These are phyloP conservation scores for Hippolais icterina DNA, from an alignment of 2,113 vertebrate species.

Conservation along the genomic window DNA sequence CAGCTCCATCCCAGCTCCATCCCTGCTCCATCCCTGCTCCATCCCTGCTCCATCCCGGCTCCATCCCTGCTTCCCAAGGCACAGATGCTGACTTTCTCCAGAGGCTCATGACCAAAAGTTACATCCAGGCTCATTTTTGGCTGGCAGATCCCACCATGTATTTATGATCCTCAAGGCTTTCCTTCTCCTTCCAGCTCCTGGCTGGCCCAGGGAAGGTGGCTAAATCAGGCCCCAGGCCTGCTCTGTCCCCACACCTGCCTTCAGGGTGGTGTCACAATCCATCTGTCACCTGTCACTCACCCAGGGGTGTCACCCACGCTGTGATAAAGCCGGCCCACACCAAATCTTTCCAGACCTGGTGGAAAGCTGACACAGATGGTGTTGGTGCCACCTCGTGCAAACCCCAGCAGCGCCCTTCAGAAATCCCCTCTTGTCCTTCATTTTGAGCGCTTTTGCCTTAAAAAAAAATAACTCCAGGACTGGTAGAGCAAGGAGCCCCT, in stretches of 20 bases:
- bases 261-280: neutral
- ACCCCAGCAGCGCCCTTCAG: fast-evolving
- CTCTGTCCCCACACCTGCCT: neutral
- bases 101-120: neutral
- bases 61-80: neutral
- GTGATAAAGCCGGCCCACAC: neutral
- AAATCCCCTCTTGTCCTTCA: neutral
- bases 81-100: fast-evolving
- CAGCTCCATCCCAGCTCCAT: neutral
- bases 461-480: neutral
- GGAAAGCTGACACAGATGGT: neutral
- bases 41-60: neutral
- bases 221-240: fast-evolving
- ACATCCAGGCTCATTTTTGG: neutral
- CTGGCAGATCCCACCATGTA: neutral
- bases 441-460: neutral
- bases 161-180: neutral
- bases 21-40: neutral
- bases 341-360: neutral
- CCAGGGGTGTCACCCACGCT: neutral
- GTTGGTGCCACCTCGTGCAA: neutral
- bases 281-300: neutral
- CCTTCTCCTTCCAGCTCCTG: neutral
- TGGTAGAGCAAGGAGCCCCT: neutral
- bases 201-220: fast-evolving